Conservation (phyloP, 2,797 vertebrate species). For the Loris lydekkerianus region DNA sequence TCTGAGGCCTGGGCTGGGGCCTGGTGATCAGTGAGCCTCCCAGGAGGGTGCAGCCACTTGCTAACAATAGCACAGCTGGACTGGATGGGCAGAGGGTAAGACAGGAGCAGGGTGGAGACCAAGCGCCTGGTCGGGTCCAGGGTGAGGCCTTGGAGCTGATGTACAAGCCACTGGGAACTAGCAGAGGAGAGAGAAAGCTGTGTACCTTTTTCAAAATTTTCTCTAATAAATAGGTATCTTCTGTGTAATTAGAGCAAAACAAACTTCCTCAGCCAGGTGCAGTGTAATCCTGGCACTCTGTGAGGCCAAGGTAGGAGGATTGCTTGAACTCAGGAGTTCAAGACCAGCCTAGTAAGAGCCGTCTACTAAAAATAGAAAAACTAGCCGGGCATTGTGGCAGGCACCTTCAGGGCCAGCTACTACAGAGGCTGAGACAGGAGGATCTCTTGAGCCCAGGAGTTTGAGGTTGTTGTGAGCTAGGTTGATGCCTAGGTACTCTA, state of each 20-base stretch:
- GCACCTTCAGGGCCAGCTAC: no score
- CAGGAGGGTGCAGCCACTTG: neutral
- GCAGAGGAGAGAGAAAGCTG: neutral
- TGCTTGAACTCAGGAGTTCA: no score
- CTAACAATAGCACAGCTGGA: neutral
- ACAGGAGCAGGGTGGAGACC: neutral
- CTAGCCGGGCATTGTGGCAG: no score
- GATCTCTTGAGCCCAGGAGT: no score
- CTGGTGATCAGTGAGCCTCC: neutral
- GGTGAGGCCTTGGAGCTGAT: neutral
- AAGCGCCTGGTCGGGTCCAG: neutral
- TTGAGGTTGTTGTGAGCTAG: no score
- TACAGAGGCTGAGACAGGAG: no score
- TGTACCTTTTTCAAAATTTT: neutral
- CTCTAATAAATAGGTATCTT: neutral
- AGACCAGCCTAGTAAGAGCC: no score
- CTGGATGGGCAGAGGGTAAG: no score
- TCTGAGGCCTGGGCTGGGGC: neutral
- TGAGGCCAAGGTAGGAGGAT: no score
- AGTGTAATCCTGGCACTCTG: no score
- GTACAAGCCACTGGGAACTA: neutral
- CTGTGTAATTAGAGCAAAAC: constrained; percentile 39
- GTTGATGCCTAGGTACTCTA: no score
- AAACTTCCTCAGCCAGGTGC: neutral
- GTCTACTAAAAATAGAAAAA: no score